Percentiles rank a stretch among this genome's conserved stretches.
phyloP scores from a whole-genome alignment of 1,140 invertebrate genomes.

The Lordiphosa collinella region DNA sequence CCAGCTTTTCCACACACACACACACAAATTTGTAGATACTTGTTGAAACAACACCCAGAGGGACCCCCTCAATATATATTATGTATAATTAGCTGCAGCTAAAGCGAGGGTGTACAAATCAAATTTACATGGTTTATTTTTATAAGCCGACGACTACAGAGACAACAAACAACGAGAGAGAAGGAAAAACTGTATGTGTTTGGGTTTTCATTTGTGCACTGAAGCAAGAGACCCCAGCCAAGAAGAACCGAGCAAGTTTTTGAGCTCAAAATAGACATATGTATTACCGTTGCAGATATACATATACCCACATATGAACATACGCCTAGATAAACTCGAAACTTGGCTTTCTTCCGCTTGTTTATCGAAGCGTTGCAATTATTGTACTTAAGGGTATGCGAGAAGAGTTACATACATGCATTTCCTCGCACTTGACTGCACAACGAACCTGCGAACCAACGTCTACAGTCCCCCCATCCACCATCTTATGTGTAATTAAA shows the following conservation, averaged over 20 bases:
- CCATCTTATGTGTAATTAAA: constrained; percentile 63
- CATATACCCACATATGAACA: constrained; percentile 8
- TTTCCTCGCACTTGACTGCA: constrained; percentile 74
- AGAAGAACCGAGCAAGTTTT: constrained; percentile 45
- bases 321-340: constrained; percentile 12
- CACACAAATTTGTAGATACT: constrained; percentile 42
- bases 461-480: constrained; percentile 1
- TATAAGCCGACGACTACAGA: constrained; percentile 49
- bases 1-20: constrained; percentile 26
- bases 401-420: constrained; percentile 39
- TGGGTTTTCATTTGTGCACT: constrained; percentile 38
- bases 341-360: constrained; percentile 58
- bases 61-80: constrained; percentile 10
- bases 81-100: constrained; percentile 55
- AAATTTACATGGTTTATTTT: constrained; percentile 73
- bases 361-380: constrained; percentile 75
- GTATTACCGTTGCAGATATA: constrained; percentile 42
- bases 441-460: constrained; percentile 13
- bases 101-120: constrained; percentile 59
- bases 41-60: constrained; percentile 12
- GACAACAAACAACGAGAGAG: constrained; percentile 11
- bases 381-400: constrained; percentile 45
- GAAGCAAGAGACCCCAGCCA: constrained; percentile 67
- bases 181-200: constrained; percentile 1
- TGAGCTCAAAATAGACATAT: constrained; percentile 49